Base-by-base conservation (phyloP, 1,140 invertebrate species). In the Radopholus similis region DNA sequence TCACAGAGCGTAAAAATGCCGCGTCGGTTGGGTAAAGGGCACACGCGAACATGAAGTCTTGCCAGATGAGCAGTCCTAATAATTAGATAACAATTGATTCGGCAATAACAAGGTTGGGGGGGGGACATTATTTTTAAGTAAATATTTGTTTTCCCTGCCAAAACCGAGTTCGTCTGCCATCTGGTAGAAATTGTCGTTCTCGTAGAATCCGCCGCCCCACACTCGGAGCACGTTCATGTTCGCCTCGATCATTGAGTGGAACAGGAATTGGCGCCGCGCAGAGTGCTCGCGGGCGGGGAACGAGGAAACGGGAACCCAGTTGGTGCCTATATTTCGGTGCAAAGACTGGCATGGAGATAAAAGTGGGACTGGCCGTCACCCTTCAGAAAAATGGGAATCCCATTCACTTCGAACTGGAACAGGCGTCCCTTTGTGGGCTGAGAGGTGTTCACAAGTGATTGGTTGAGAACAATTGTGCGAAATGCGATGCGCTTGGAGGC, bases 151-250 rank as follows among this genome's bases (percentile, higher is more conserved):
- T 18, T 84, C 23, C 18, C 21, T 84, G 1, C 83, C 85, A 32
- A 54, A 54, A 62, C 59, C 59, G 21, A 83, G 70, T 70, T 84
- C 74, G 76, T 87, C 84, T 62, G 84, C 85, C 30, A 90, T 83
- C 57, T 90, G 86, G 82, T 97, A 98, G 82, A 97, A 97, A 32
- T 88, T 86, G 70, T 97, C 91, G 0, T 88, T 88, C 82, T 97
- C 94, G 78, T 97, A 98, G 1, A 93, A 85, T 49, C 95, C 95
- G 38, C 95, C 95, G 23, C 95, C 95, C 95, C 95, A 99, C 0
- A 98, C 90, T 18, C 95, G 85, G 0, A 98, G 82, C 88, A 93
- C 91, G 80, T 95, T 94, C 89, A 95, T 93, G 77, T 97, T 87
- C 0, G 89, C 88, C 38, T 90, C 87, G 70, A 87, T 88, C 0